These are phyloP conservation scores for Orthosia gothica DNA, from an alignment of 2,888 invertebrate genomes.

Conservation along the genomic window DNA sequence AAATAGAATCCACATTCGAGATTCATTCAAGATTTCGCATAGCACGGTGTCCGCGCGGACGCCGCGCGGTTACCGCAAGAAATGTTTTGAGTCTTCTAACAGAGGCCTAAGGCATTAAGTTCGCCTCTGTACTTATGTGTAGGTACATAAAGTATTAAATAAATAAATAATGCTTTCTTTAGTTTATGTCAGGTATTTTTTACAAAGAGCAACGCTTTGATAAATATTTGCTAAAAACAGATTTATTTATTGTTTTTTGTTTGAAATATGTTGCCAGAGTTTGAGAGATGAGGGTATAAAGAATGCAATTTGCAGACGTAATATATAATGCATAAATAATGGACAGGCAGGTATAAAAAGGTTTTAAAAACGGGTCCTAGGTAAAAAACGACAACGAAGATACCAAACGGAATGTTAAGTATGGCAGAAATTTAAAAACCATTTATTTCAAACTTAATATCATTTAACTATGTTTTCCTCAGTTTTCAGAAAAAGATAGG, in stretches of 20 bases:
- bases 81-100: too few relatives aligned
- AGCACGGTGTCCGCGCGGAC: too few relatives aligned
- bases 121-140: too few relatives aligned
- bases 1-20: too few relatives aligned
- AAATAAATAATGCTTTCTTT: conserved; percentile 32
- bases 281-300: conserved; percentile 27
- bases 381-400: background rate
- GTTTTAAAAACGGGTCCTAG: background rate
- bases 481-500: background rate
- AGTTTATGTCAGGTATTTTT: conserved; percentile 30
- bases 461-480: background rate
- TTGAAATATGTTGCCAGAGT: conserved; percentile 12
- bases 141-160: too few relatives aligned
- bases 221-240: conserved; percentile 19
- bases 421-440: too few relatives aligned
- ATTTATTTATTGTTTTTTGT: conserved; percentile 22
- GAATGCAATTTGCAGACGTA: conserved; percentile 30
- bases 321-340: conserved; percentile 5
- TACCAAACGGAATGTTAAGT: background rate
- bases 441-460: background rate
- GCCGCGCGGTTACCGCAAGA: too few relatives aligned
- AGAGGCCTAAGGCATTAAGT: too few relatives aligned
- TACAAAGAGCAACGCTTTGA: conserved; percentile 15
- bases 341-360: background rate
- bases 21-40: too few relatives aligned